Base-by-base conservation (phyloP, 2,888 invertebrate genomes). In the Carpatolechia fugitivella region DNA sequence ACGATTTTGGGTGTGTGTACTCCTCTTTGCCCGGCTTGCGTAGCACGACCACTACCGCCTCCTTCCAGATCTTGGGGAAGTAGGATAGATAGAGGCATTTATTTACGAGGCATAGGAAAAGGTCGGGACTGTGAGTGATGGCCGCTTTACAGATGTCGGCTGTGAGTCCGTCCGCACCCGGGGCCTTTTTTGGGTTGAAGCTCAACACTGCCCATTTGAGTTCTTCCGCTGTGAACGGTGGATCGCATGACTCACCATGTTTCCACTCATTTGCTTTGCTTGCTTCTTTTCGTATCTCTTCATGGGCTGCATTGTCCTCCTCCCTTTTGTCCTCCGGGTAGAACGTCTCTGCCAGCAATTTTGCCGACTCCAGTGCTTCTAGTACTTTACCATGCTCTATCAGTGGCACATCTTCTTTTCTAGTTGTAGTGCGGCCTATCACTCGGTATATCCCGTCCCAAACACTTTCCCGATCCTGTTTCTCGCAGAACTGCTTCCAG, bases 401-500 rank as follows among this genome's bases (percentile, higher is more conserved):
- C 11, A 57, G 6, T 1, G 44, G 40, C 10, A 51, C 1, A 13
- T 56, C 52, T 7, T 35, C 36, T n/a, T 46, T 1, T n/a, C 46
- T 46, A 1, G 11, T 46, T 6, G 6, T 29, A 1, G 29, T 46
- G 3, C 35, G 55, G 1, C 24, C n/a, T 1, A 56, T 55, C 0
- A 59, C 52, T 6, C 59, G 41, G 8, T 56, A 56, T 2, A 54
- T 52, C 0, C 58, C 51, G 6, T 56, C 55, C 55, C 54, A 64
- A 6, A 60, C 3, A 5, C 51, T 47, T 36, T 64, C 64, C 18
- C n/a, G 50, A n/a, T 62, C 60, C 53, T 65, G 65, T n/a, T 14
- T 57, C 0, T n/a, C 10, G 5, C 65, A 67, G 18, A 60, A 64
- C 0, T 41, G 47, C 20, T 58, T 68, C 66, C 66, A 65, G 38